Percentiles rank a stretch among this genome's conserved stretches.
These are phyloP conservation scores for Sinonovacula constricta DNA, from an alignment of 1,140 invertebrate genomes.

Conservation along the genomic window DNA sequence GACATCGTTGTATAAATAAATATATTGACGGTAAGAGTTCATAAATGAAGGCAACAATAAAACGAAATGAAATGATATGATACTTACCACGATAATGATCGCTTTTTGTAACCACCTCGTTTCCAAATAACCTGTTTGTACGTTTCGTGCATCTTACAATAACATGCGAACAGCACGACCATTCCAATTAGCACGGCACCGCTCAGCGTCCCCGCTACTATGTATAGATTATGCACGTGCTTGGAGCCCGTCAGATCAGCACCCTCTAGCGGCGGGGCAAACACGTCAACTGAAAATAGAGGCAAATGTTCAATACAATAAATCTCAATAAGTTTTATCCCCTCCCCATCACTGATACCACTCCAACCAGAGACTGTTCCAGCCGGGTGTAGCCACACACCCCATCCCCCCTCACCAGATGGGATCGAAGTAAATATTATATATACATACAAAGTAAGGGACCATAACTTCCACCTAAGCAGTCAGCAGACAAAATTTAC, in stretches of 20 bases:
- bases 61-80: no score
- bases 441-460: no score
- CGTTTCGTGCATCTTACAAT: conserved; percentile 62
- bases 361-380: neutral
- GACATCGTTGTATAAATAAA: no score
- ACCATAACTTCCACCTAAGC: no score
- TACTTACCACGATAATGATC: conserved; percentile 45
- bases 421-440: neutral
- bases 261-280: conserved; percentile 59
- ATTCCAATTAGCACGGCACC: conserved; percentile 60
- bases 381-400: neutral
- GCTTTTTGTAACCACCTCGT: conserved; percentile 44
- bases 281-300: conserved; percentile 59
- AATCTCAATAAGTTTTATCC: neutral
- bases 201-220: conserved; percentile 62
- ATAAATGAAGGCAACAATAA: no score
- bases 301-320: neutral
- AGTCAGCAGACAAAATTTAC: no score
- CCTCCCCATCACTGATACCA: neutral
- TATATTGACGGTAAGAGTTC: no score
- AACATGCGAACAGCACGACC: conserved; percentile 62
- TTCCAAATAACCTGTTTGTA: conserved; percentile 51
- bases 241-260: conserved; percentile 18
- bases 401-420: no score
- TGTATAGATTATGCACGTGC: conserved; percentile 66